Conservation (phyloP, 2,888 invertebrate genomes). For the Lymantria monacha region DNA sequence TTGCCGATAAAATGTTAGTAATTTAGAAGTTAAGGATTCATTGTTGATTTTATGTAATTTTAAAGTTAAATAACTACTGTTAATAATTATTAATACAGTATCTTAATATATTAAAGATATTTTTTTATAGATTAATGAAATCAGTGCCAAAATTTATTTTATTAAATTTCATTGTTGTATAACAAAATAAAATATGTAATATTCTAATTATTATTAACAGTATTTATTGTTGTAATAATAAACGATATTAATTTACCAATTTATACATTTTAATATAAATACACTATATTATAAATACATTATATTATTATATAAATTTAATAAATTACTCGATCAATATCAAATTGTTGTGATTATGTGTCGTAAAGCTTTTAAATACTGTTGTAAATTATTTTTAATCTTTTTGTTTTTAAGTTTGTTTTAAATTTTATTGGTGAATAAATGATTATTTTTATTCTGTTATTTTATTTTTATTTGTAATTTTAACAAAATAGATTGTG, state of each 20-base stretch:
- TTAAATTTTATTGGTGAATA: constrained; percentile 37
- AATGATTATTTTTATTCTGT: constrained; percentile 33
- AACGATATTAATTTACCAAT: constrained; percentile 15
- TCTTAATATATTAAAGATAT: no score
- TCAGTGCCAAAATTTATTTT: no score
- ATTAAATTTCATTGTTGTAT: constrained; percentile 14
- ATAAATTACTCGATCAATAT: constrained; percentile 22
- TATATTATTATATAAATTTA: not conserved
- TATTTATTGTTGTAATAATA: constrained; percentile 14
- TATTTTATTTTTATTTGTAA: constrained; percentile 17
- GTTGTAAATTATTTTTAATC: constrained; percentile 48
- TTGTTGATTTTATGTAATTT: constrained; percentile 37
- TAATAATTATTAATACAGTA: constrained; percentile 2
- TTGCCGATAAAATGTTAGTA: no score
- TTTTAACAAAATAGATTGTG: no score
- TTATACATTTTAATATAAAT: constrained; percentile 12
- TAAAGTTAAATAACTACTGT: constrained; percentile 16
- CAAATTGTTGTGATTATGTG: constrained; percentile 33
- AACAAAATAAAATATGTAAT: constrained; percentile 16
- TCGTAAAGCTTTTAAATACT: constrained; percentile 36
- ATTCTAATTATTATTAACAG: constrained; percentile 12
- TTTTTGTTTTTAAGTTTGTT: constrained; percentile 34
- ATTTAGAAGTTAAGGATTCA: constrained; percentile 13
- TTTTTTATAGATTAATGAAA: no score
- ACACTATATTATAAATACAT: not conserved